Conservation (phyloP, 2,113 vertebrate species). For the Perccottus glenii region DNA sequence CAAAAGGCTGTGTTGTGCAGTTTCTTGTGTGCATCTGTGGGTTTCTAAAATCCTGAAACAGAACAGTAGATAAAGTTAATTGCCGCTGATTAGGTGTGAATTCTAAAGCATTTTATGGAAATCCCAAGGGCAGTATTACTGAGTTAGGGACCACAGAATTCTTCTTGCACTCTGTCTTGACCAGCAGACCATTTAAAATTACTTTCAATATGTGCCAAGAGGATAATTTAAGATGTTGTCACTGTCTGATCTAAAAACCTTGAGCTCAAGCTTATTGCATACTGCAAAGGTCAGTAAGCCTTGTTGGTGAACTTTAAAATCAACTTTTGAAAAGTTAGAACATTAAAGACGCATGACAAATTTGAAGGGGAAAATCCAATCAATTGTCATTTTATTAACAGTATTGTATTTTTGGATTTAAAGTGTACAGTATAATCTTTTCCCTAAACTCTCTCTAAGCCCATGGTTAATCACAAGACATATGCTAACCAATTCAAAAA, state of each 20-base stretch:
- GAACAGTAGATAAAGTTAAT: conserved; percentile 13
- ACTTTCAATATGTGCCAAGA: conserved; percentile 1
- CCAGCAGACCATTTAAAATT: background rate
- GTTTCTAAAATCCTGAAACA: background rate
- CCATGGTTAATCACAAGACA: no score
- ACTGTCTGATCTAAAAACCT: background rate
- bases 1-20: background rate
- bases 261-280: no score
- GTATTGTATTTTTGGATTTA: no score
- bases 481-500: no score
- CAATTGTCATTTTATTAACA: no score
- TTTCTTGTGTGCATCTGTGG: conserved; percentile 2
- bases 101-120: conserved; percentile 11
- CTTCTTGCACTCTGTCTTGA: conserved; percentile 5
- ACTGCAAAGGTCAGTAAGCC: background rate
- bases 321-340: no score
- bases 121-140: conserved; percentile 8
- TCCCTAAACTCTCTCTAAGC: no score
- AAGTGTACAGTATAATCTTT: no score
- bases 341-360: no score
- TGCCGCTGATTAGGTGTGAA: conserved; percentile 14
- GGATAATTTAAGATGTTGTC: background rate
- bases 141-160: background rate
- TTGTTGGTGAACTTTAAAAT: no score
- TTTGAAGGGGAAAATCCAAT: no score